Evolutionary conservation across 1,140 invertebrate species (phyloP).

Genomic region (Heliconius melpomene): DNA sequence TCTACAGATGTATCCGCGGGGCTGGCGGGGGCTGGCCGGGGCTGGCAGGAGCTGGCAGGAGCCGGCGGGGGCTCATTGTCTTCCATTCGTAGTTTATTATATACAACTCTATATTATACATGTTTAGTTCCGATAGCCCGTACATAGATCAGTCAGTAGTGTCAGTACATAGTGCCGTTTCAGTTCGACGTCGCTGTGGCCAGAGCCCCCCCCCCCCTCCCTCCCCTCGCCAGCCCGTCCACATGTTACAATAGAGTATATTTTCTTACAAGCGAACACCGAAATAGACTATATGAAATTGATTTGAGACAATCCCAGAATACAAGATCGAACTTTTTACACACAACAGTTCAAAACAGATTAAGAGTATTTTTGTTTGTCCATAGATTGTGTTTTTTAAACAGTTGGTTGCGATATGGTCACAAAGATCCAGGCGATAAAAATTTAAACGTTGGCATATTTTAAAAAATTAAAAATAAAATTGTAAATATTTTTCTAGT

Average conservation of each 20-base stretch:
- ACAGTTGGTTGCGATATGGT: conserved; percentile 78
- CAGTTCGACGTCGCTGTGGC: conserved; percentile 23
- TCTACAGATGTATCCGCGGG: conserved; percentile 73
- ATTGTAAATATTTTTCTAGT: conserved; percentile 80
- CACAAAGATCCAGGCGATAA: conserved; percentile 76
- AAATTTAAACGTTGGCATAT: conserved; percentile 71
- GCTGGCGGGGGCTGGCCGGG: conserved; percentile 38
- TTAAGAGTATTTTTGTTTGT: conserved; percentile 56
- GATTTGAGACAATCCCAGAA: conserved; percentile 80
- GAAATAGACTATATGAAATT: conserved; percentile 78
- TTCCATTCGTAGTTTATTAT: conserved; percentile 35
- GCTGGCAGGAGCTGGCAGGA: conserved; percentile 33
- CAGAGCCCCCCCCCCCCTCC: conserved; percentile 38
- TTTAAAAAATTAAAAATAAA: conserved; percentile 48
- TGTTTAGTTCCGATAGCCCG: not conserved
- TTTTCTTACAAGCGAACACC: conserved; percentile 76
- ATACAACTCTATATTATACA: conserved; percentile 9
- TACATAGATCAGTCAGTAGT: not conserved
- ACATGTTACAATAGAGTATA: conserved; percentile 78
- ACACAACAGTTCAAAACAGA: conserved; percentile 67
- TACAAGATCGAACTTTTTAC: conserved; percentile 81
- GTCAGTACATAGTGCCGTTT: not conserved
- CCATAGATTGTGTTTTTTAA: conserved; percentile 60
- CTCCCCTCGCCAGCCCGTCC: conserved; percentile 49
- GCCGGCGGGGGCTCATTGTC: conserved; percentile 21